Base-by-base conservation (phyloP, 2,888 invertebrate species). In the Cantharis rustica region DNA sequence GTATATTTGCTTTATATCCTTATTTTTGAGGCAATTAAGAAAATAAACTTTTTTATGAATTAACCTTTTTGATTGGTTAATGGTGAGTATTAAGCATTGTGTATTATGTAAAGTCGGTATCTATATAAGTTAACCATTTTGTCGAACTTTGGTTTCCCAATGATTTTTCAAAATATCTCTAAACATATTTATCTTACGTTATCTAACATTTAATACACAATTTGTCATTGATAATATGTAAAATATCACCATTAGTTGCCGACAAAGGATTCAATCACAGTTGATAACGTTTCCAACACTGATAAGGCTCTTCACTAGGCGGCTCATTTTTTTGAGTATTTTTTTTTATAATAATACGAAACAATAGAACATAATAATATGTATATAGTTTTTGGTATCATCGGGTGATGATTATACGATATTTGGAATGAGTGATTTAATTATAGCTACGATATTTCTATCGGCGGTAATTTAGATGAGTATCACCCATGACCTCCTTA, bases 181-280 rank as follows among this genome's bases (percentile, higher is more conserved):
- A 64, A 63, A 61, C 69, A 63, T 31, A 16, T 61, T 69, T 76
- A 76, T 76, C 76, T 74, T 31, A 31, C 68, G 66, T 78, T 75
- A 78, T 78, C 75, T 75, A 69, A 61, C 23, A 61, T 68, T 83
- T 79, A 75, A 81, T 81, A 83, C 84, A 85, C 84, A 85, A 84
- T 86, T 85, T 84, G 85, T 86, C 84, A 83, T 79, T 81, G 83
- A 85, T 86, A 84, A 84, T 85, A 82, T 80, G 68, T 82, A 82
- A 84, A 82, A 81, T 83, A 85, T 85, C 84, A 84, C 85, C 85
- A 85, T 86, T 84, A 85, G 82, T 82, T 81, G 84, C 87, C 87
- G 87, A 87, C 87, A 87, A 87, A 87, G 82, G 79, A 83, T 82
- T 80, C 85, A 87, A 87, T 86, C 86, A 84, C 84, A 76, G 82